Base-by-base conservation (phyloP, 92 coral and sea anemone species). In the Diadumene lineata region DNA sequence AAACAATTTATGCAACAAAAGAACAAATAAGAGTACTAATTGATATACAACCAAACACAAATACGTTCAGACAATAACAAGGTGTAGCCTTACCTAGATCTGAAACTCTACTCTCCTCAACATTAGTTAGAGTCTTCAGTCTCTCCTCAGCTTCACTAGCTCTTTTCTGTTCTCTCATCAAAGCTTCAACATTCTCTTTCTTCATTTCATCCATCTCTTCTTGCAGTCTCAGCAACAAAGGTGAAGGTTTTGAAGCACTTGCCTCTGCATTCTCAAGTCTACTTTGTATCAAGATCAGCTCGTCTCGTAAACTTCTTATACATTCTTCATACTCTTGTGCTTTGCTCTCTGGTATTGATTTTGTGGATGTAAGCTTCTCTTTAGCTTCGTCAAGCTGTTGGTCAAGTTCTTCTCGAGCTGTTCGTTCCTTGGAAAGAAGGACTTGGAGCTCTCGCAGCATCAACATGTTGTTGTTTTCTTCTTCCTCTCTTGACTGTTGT, bases 81-180 rank as follows among this genome's bases (percentile, higher is more conserved):
- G 33, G 13, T 1, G 3, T 18, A 29, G 27, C 51, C 88, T 27
- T 64, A 94, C 98, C 98, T 61, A 94, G 82, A 82, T 94, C 98
- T 18, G 97, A 97, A 0, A 94, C 98, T 56, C 98, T 74, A 53
- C 86, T 73, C 72, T 94, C 98, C 77, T 94, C 98, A 16, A 93
- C 87, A 78, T 80, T 92, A 15, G 98, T 88, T 28, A 90, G 80
- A 66, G 87, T 67, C 68, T 87, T 83, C 43, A 92, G 87, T 64
- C 82, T 87, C 29, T 88, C 96, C 43, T 94, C 98, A 56, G 98
- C 97, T 60, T 94, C 98, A 63, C 89, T 94, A 1, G 96, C 98
- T 60, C 98, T 80, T 61, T 66, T 85, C 80, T 92, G 96, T 62
- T 94, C 98, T 51, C 90, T 81, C 31, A 86, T 56, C 2, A 94